These are phyloP conservation scores for Oscheius sp. DNA, from an alignment of 1,140 invertebrate genomes.

Conservation along the genomic window DNA sequence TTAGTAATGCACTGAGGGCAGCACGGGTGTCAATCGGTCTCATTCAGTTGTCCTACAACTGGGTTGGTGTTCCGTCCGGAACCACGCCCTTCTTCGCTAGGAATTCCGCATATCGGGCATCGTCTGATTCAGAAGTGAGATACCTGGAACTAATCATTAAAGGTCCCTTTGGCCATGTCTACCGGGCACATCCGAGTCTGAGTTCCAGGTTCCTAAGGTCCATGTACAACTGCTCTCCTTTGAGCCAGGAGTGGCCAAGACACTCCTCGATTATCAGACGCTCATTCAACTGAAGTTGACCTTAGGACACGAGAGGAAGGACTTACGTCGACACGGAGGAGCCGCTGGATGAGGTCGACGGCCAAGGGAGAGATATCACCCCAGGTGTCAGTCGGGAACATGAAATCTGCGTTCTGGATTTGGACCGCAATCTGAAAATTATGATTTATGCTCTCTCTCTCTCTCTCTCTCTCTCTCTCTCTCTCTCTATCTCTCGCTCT, in stretches of 20 bases:
- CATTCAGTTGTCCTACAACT: no score
- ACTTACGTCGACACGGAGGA: constrained; percentile 89
- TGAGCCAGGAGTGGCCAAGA: constrained; percentile 86
- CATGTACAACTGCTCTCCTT: constrained; percentile 64
- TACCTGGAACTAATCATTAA: neutral
- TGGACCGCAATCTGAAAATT: constrained; percentile 76
- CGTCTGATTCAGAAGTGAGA: constrained; percentile 2
- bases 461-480: no score
- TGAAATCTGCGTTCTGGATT: constrained; percentile 98
- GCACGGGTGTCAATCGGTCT: no score
- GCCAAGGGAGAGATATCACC: constrained; percentile 90
- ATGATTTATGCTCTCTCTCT: no score
- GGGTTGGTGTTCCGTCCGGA: neutral
- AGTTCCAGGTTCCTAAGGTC: constrained; percentile 49
- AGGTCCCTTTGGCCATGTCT: neutral
- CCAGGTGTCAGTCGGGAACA: constrained; percentile 99
- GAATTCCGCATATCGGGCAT: constrained; percentile 4
- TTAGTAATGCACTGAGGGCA: no score
- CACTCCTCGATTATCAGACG: constrained; percentile 83
- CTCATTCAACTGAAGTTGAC: constrained; percentile 54
- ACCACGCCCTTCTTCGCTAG: neutral
- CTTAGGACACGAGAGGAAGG: neutral
- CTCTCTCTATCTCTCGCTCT: no score
- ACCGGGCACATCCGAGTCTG: constrained; percentile 33
- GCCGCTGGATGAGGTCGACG: constrained; percentile 93